Percentiles rank a stretch among this genome's conserved stretches.
Evolutionary conservation across 2,797 vertebrate genomes (phyloP).

Genomic region (Gymnopithys bicolor): DNA sequence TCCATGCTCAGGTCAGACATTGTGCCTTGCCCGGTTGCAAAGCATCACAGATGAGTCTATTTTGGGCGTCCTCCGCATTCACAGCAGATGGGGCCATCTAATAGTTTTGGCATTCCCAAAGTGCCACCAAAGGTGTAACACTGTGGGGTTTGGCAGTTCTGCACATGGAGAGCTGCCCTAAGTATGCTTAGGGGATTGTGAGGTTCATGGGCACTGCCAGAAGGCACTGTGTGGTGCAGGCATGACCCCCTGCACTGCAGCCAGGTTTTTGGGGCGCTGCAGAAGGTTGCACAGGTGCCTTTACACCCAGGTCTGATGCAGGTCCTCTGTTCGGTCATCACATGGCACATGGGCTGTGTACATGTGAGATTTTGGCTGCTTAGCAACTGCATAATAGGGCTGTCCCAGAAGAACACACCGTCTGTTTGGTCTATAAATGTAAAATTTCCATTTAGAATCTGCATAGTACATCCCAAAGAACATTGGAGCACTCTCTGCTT

Average conservation of each 20-base stretch:
- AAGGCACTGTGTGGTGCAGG: neutral
- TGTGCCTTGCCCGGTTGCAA: neutral
- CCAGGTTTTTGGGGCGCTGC: neutral
- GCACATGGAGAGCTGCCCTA: accelerated
- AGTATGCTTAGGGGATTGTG: neutral
- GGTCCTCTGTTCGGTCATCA: accelerated
- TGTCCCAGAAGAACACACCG: neutral
- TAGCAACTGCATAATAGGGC: neutral
- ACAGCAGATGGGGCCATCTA: slow-evolving; percentile 1
- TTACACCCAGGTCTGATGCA: neutral
- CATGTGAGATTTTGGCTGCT: neutral
- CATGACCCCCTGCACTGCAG: accelerated
- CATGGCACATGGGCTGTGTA: neutral
- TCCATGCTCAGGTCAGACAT: neutral
- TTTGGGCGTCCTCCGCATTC: neutral
- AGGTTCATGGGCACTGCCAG: no score
- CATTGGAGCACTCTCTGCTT: neutral
- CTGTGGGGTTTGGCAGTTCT: neutral
- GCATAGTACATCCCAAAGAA: neutral
- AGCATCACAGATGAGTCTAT: neutral
- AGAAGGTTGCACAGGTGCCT: neutral
- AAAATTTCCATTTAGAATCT: neutral
- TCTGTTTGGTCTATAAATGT: slow-evolving; percentile 26
- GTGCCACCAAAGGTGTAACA: accelerated
- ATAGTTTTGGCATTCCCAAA: neutral